These are phyloP conservation scores for Cnemophilus loriae DNA, from an alignment of 2,113 vertebrate genomes.

Conservation along the genomic window DNA sequence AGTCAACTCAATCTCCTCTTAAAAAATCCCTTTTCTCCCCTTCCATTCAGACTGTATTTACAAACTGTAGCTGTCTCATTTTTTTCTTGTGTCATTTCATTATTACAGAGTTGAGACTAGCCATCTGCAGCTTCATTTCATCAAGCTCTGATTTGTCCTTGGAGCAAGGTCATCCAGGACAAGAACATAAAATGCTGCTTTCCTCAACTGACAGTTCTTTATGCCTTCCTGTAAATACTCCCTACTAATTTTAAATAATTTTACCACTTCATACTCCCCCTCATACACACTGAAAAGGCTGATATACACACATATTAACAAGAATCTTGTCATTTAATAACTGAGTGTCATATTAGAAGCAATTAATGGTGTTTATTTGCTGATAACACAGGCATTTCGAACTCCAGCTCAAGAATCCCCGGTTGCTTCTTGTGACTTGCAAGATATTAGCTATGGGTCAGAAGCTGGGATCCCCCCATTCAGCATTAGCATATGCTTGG, in stretches of 20 bases:
- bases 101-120: slow-evolving; percentile 69
- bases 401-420: slow-evolving; percentile 45
- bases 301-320: slow-evolving; percentile 26
- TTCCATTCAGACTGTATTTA: slow-evolving; percentile 54
- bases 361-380: slow-evolving; percentile 63
- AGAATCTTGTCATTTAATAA: slow-evolving; percentile 42
- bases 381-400: slow-evolving; percentile 53
- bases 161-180: slow-evolving; percentile 68
- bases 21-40: slow-evolving; percentile 26
- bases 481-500: slow-evolving; percentile 46
- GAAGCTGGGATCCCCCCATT: slow-evolving; percentile 31
- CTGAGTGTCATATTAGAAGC: slow-evolving; percentile 32
- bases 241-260: slow-evolving; percentile 57
- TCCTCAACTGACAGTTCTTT: slow-evolving; percentile 64
- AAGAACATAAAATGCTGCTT: slow-evolving; percentile 67
- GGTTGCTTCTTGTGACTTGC: slow-evolving; percentile 52
- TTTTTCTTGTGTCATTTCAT: slow-evolving; percentile 60
- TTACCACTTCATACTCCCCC: slow-evolving; percentile 40
- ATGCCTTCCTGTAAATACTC: slow-evolving; percentile 64
- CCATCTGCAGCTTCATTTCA: slow-evolving; percentile 71
- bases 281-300: not conserved
- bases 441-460: slow-evolving; percentile 68
- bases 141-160: slow-evolving; percentile 72
- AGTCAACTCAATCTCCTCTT: slow-evolving; percentile 40
- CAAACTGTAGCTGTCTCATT: slow-evolving; percentile 53